Percentiles rank a stretch among this genome's conserved stretches.
Conservation (phyloP, 2,888 invertebrate species). For the Lissocephala sabroskyi region DNA sequence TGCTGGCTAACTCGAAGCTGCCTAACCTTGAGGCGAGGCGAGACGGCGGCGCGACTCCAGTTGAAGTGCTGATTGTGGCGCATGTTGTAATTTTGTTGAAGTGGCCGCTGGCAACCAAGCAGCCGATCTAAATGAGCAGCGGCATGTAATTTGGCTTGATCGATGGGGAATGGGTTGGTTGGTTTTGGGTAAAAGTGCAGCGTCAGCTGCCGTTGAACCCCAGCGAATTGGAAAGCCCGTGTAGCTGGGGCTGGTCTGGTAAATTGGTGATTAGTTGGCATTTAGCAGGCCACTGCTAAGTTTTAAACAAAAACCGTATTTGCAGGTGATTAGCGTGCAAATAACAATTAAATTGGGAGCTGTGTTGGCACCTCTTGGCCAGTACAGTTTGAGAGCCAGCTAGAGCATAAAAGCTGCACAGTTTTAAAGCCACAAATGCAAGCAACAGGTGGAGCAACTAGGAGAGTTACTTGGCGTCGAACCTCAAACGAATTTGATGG, state of each 20-base stretch:
- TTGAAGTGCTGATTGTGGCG: conserved; percentile 19
- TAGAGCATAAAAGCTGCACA: no score
- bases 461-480: no score
- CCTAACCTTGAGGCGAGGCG: conserved; percentile 11
- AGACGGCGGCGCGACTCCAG: background rate
- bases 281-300: conserved; percentile 30
- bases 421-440: no score
- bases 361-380: no score
- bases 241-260: no score
- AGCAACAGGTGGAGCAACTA: no score
- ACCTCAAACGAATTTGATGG: no score
- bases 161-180: conserved; percentile 15
- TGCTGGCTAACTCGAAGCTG: conserved; percentile 2
- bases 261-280: conserved; percentile 15
- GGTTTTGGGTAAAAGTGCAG: conserved; percentile 46
- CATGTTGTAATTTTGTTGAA: conserved; percentile 43
- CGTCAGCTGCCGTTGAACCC: conserved; percentile 57
- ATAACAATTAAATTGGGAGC: no score
- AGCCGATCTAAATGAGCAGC: no score
- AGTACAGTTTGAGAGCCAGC: no score
- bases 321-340: background rate
- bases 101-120: no score
- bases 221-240: conserved; percentile 12
- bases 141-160: background rate
- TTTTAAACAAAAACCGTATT: conserved; percentile 9